These are phyloP conservation scores for Aplodontia rufa DNA, from an alignment of 2,113 vertebrate species.

Conservation along the genomic window DNA sequence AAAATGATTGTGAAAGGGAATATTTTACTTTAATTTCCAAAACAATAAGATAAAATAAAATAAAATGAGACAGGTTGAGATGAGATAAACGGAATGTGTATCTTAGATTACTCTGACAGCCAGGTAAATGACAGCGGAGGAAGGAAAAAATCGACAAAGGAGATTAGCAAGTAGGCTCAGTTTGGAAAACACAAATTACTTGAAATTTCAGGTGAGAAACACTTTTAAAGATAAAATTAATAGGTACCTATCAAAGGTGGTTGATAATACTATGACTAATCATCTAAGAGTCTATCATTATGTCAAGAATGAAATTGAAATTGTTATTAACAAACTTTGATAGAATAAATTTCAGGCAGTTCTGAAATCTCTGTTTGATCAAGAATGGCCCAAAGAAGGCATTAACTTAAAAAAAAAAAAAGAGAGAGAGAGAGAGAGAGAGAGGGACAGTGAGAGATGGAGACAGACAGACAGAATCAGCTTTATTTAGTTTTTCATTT, in stretches of 20 bases:
- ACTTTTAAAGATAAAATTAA: background rate
- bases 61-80: background rate
- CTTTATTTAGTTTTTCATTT: too few species aligned
- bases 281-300: background rate
- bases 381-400: background rate
- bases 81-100: background rate
- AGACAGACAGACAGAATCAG: too few species aligned
- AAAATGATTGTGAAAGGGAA: background rate
- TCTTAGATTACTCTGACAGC: background rate
- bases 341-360: background rate
- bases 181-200: background rate
- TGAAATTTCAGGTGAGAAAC: background rate
- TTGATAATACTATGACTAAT: too few species aligned
- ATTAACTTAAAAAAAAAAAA: too few species aligned
- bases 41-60: background rate
- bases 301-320: background rate
- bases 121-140: background rate
- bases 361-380: background rate
- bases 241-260: background rate
- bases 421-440: too few species aligned
- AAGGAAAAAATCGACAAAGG: background rate
- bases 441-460: too few species aligned
- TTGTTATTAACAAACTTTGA: background rate
- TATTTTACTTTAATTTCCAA: conserved; percentile 9
- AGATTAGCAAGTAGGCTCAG: background rate